phyloP scores from a whole-genome alignment of 2,797 vertebrate genomes.

The Bufotes viridis region DNA sequence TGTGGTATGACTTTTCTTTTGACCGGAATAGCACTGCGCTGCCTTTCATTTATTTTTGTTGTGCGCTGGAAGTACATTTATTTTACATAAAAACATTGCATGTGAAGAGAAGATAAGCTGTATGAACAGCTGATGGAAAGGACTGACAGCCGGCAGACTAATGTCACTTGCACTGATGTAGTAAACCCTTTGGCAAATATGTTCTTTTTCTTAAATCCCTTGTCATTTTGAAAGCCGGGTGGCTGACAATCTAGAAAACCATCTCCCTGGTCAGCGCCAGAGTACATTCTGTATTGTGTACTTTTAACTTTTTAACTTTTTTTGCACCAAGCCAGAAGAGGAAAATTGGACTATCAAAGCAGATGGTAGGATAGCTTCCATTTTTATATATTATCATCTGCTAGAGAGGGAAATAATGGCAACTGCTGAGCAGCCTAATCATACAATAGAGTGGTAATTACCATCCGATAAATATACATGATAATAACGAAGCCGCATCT shows the following conservation, averaged over 20 bases:
- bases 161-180: conserved; percentile 17
- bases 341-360: conserved; percentile 1
- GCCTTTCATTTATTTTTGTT: conserved; percentile 38
- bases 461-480: not conserved
- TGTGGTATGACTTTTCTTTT: conserved; percentile 4
- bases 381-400: not conserved
- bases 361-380: not conserved
- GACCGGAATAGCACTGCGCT: not conserved
- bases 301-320: not conserved
- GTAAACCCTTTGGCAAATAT: conserved; percentile 36
- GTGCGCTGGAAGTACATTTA: conserved; percentile 37
- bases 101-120: conserved; percentile 40
- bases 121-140: conserved; percentile 40
- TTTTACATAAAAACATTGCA: conserved; percentile 52
- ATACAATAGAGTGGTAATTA: not conserved
- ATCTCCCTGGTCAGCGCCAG: not conserved
- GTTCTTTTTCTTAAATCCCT: conserved; percentile 8
- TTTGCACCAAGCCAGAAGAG: not conserved
- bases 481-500: not conserved
- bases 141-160: conserved; percentile 23
- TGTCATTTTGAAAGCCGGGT: not conserved
- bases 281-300: not conserved
- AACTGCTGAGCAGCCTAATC: not conserved
- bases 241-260: conserved; percentile 12
- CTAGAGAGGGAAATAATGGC: not conserved